Evolutionary conservation across 2,113 vertebrate genomes (phyloP), one percentile per base, ranked within the genome.

Genomic region (Damaliscus lunatus): DNA sequence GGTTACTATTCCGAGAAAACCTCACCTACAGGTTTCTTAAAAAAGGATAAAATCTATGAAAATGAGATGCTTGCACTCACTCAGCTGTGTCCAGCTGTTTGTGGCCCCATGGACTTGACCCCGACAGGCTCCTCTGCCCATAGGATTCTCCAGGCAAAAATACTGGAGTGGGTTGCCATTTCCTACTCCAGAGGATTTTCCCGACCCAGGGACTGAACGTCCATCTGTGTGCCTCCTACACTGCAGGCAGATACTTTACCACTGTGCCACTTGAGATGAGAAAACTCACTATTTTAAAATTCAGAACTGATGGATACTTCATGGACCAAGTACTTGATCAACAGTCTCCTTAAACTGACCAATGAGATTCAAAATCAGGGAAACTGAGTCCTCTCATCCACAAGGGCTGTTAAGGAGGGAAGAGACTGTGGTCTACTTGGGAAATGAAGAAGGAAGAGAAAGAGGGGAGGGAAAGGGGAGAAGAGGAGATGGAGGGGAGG

Each of bases 331-430:
- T 3, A 74, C 53, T 14, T 55, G 55, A 19, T 53, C 55, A 36
- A 48, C 60, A 88, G 84, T 50, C 96, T 85, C 95, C 97, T 52
- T 0, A 1, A 94, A 97, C 40, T 31, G 16, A 93, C 78, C 84
- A 59, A 27, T 2, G 50, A 12, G 29, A 67, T 86, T 90, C 78
- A 92, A 31, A 94, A 88, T 14, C 13, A 29, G 50, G 74, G 89
- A 89, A 88, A 93, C 78, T 8, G 19, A 81, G 77, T 21, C 67
- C 46, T 57, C 12, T 94, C 48, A 8, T 6, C 78, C 27, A 3
- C 3, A 14, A 9, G 33, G 31, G 13, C 4, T 19, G 5, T 13
- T 5, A 40, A 27, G 3, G 25, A 13, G 25, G n/a, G 2, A 25
- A 19, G 17, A 6, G 36, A 43, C 27, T 48, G 2, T 19, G 64